Evolutionary conservation across 2,113 vertebrate species (phyloP).

Genomic region (Thunnus thynnus): DNA sequence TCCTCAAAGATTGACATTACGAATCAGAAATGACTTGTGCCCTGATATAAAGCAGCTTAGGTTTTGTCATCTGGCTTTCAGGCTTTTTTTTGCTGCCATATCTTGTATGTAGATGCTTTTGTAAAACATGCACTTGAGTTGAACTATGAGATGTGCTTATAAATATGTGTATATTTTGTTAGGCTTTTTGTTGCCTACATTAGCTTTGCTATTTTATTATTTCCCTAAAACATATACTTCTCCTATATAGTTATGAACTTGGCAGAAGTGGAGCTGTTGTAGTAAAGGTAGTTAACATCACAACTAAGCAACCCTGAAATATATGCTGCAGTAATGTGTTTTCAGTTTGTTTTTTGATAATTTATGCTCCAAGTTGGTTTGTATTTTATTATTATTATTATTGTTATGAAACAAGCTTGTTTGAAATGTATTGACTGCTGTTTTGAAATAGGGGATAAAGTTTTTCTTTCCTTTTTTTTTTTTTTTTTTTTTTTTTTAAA

Average conservation of each 20-base stretch:
- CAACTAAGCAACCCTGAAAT: conserved; percentile 87
- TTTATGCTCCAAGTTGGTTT: conserved; percentile 85
- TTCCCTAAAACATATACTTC: conserved; percentile 65
- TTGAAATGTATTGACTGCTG: conserved; percentile 88
- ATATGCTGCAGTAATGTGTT: conserved; percentile 87
- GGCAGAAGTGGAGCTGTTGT: conserved; percentile 86
- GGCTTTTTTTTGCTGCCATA: conserved; percentile 76
- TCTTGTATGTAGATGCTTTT: conserved; percentile 80
- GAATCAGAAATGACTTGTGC: conserved; percentile 50
- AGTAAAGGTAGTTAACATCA: conserved; percentile 86
- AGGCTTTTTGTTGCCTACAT: conserved; percentile 56
- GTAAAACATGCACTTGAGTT: conserved; percentile 80
- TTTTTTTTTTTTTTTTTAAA: conserved; percentile 26
- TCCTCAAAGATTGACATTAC: conserved; percentile 53
- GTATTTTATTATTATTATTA: conserved; percentile 78
- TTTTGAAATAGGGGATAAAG: conserved; percentile 84
- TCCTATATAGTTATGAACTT: conserved; percentile 74
- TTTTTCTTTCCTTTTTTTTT: conserved; percentile 56
- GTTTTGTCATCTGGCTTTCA: conserved; percentile 59
- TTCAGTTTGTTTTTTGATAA: conserved; percentile 82
- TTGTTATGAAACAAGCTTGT: conserved; percentile 84
- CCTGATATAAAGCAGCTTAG: conserved; percentile 56
- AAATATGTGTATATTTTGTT: conserved; percentile 81
- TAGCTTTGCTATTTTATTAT: conserved; percentile 72
- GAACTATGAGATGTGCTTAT: conserved; percentile 77